A percentile compares a stretch with the other conserved stretches of the same genome.
These are phyloP conservation scores for Mythimna pallens DNA, from an alignment of 2,888 invertebrate species.

Conservation along the genomic window DNA sequence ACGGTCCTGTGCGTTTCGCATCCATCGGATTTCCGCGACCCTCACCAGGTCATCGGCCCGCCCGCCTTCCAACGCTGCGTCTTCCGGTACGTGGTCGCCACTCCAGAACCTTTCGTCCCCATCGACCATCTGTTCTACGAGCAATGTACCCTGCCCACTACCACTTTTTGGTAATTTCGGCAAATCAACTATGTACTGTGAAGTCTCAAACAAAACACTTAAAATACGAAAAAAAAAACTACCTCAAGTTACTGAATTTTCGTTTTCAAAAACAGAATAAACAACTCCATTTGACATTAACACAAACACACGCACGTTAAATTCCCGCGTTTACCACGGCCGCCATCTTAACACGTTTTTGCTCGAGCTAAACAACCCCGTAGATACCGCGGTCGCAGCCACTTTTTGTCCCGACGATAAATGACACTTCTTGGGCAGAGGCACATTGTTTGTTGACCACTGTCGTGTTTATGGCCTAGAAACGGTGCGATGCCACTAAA, in stretches of 20 bases:
- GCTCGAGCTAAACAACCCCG: conserved; percentile 66
- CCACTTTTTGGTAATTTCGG: no score
- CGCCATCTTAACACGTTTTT: conserved; percentile 72
- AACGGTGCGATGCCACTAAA: conserved; percentile 75
- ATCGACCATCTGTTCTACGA: no score
- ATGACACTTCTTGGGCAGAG: conserved; percentile 80
- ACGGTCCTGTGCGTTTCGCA: no score
- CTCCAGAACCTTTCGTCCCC: no score
- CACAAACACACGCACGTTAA: conserved; percentile 27
- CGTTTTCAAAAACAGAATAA: neutral
- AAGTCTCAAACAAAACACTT: no score
- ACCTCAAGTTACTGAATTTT: neutral
- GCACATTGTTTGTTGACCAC: conserved; percentile 83
- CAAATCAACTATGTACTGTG: no score
- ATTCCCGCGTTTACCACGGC: conserved; percentile 40
- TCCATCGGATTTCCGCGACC: no score
- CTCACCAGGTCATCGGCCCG: no score
- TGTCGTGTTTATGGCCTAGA: conserved; percentile 81
- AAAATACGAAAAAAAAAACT: neutral
- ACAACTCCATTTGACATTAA: neutral
- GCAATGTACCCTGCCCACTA: no score
- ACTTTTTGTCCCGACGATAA: conserved; percentile 81
- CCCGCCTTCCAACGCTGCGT: no score
- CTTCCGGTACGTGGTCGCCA: no score
- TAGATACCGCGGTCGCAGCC: conserved; percentile 65